A percentile compares a stretch with the other conserved stretches of the same genome.
Evolutionary conservation across 2,797 vertebrate genomes (phyloP).

Genomic region (Neostethus bicornis): DNA sequence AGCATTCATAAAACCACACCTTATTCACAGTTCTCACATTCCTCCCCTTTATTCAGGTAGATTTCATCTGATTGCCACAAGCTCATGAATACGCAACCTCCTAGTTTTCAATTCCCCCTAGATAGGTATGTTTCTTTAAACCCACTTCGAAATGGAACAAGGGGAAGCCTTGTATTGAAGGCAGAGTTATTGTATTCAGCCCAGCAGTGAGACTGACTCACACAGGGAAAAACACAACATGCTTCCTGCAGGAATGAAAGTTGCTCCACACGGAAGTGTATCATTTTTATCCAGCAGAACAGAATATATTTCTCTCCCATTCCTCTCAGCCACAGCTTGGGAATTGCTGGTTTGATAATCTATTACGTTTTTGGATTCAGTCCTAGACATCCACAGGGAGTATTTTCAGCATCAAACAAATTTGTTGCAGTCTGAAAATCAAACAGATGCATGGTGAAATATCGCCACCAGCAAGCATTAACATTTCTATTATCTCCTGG

Average conservation of each 20-base stretch:
- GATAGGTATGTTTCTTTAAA: constrained; percentile 18
- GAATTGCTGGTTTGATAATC: constrained; percentile 39
- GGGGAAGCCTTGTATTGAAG: constrained; percentile 10
- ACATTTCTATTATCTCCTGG: constrained; percentile 13
- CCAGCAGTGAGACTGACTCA: constrained; percentile 29
- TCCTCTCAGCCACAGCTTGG: constrained; percentile 23
- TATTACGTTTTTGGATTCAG: constrained; percentile 36
- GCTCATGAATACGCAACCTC: constrained; percentile 27
- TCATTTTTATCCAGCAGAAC: constrained; percentile 33
- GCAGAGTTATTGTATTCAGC: constrained; percentile 38
- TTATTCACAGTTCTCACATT: constrained; percentile 7
- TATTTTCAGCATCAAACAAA: constrained; percentile 39
- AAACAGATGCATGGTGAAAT: constrained; percentile 32
- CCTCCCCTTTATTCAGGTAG: constrained; percentile 35
- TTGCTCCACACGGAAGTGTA: constrained; percentile 23
- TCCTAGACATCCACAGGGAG: constrained; percentile 35
- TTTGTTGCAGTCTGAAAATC: constrained; percentile 32
- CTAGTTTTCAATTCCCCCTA: constrained; percentile 27
- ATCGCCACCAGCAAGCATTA: constrained; percentile 15
- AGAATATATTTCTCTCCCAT: constrained; percentile 40
- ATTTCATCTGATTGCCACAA: constrained; percentile 45
- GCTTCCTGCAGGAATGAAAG: constrained; percentile 34
- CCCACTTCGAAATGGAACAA: constrained; percentile 41
- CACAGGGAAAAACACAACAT: constrained; percentile 17
- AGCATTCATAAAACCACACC: background rate